Evolutionary conservation across 2,797 vertebrate species (phyloP).

Genomic region (Tiaroga cobitis): DNA sequence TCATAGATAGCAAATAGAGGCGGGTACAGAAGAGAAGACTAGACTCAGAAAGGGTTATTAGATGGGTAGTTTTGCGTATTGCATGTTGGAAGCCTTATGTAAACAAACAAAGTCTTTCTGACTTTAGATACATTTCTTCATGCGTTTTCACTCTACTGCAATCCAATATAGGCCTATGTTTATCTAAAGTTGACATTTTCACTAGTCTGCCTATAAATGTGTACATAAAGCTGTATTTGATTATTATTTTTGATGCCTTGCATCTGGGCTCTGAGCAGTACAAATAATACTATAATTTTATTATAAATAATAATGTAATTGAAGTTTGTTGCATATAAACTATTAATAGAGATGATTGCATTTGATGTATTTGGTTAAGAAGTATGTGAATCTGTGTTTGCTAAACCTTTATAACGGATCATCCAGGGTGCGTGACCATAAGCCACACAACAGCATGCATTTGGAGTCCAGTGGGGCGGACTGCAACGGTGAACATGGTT

Average conservation of each 20-base stretch:
- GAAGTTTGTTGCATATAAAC: neutral
- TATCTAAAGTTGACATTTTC: neutral
- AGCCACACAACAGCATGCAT: slow-evolving; percentile 1
- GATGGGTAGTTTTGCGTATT: neutral
- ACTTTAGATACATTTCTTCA: neutral
- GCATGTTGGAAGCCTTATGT: neutral
- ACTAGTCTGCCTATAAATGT: neutral
- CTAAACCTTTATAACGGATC: neutral
- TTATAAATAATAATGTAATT: neutral
- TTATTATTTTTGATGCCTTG: neutral
- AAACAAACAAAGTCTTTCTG: slow-evolving; percentile 18
- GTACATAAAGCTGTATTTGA: neutral
- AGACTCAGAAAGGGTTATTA: slow-evolving; percentile 15
- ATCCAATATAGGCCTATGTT: neutral
- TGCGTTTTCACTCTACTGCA: neutral
- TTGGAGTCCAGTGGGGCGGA: neutral
- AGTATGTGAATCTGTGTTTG: neutral
- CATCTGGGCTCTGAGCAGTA: neutral
- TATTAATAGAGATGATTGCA: neutral
- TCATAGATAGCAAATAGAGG: slow-evolving; percentile 20
- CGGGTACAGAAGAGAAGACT: slow-evolving; percentile 18
- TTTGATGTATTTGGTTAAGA: neutral
- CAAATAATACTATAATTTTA: neutral
- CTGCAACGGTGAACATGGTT: neutral
- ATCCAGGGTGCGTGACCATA: neutral